These are phyloP conservation scores for Tanypteryx hageni DNA, from an alignment of 2,888 invertebrate genomes.

Conservation along the genomic window DNA sequence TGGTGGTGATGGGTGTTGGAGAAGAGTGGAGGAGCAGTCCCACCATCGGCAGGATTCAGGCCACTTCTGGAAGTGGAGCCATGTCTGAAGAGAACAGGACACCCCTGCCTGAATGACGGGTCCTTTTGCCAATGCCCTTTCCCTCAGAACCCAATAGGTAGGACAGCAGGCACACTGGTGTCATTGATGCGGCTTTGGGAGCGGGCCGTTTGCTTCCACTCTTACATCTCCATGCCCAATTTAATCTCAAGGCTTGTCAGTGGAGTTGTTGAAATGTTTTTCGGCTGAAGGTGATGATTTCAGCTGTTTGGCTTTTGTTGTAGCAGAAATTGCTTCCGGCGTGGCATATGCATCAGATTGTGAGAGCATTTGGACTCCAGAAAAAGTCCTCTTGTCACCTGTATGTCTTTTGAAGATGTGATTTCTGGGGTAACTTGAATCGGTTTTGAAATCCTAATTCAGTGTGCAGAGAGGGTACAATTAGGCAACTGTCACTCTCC, in stretches of 20 bases:
- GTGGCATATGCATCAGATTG: slow-evolving; percentile 13
- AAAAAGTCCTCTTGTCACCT: neutral
- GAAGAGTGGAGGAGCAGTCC: slow-evolving; percentile 26
- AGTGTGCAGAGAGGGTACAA: neutral
- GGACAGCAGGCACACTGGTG: neutral
- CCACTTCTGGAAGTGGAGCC: neutral
- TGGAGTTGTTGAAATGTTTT: slow-evolving; percentile 49
- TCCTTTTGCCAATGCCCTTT: slow-evolving; percentile 9
- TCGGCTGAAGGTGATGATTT: neutral
- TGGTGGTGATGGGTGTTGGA: slow-evolving; percentile 40
- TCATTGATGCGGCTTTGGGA: slow-evolving; percentile 5
- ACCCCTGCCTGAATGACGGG: slow-evolving; percentile 30
- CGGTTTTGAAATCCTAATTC: slow-evolving; percentile 33
- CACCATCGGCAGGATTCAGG: neutral
- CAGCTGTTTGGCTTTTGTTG: slow-evolving; percentile 12
- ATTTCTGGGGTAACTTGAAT: neutral
- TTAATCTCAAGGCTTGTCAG: slow-evolving; percentile 29
- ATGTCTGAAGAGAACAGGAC: slow-evolving; percentile 4
- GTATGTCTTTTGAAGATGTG: neutral
- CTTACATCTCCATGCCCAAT: slow-evolving; percentile 18
- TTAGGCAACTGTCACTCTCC: neutral
- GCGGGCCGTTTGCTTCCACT: slow-evolving; percentile 36
- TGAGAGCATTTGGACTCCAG: neutral
- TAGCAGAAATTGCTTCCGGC: slow-evolving; percentile 29
- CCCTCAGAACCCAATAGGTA: slow-evolving; percentile 47